phyloP scores from a whole-genome alignment of 2,113 vertebrate species.

The Pithys albifrons region DNA sequence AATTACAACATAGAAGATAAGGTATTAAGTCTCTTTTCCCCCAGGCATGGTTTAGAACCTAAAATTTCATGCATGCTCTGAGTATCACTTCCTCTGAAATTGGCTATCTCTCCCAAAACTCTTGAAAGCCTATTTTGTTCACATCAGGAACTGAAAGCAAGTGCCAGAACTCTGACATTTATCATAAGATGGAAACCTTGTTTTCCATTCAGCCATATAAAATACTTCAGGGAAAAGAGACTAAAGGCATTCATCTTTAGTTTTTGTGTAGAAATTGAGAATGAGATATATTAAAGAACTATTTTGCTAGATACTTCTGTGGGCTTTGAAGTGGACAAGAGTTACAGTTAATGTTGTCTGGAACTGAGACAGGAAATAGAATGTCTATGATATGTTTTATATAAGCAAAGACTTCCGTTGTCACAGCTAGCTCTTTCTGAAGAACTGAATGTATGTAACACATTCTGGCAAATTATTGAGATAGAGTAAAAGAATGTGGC shows the following conservation, averaged over 20 bases:
- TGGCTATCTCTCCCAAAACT: neutral
- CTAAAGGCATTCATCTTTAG: constrained; percentile 7
- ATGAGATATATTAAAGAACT: neutral
- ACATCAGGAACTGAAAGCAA: neutral
- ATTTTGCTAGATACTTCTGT: neutral
- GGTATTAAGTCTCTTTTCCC: neutral
- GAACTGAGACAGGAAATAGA: neutral
- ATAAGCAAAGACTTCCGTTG: neutral
- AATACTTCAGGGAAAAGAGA: neutral
- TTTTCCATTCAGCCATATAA: neutral
- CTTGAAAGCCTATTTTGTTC: constrained; percentile 29
- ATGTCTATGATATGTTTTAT: neutral
- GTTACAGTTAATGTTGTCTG: neutral
- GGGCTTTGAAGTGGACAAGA: neutral
- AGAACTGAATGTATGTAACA: neutral
- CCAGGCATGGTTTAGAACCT: neutral
- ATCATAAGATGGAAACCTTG: constrained; percentile 4
- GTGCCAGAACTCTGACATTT: constrained; percentile 33
- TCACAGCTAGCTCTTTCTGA: neutral
- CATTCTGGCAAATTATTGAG: neutral
- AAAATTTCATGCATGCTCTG: neutral
- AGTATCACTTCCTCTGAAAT: neutral
- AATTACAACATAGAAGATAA: neutral
- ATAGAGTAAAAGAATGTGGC: neutral
- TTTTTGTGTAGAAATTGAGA: constrained; percentile 24